A percentile compares a stretch with the other conserved stretches of the same genome.
These are phyloP conservation scores for Urocitellus parryii DNA, from an alignment of 2,113 vertebrate genomes.

Conservation along the genomic window DNA sequence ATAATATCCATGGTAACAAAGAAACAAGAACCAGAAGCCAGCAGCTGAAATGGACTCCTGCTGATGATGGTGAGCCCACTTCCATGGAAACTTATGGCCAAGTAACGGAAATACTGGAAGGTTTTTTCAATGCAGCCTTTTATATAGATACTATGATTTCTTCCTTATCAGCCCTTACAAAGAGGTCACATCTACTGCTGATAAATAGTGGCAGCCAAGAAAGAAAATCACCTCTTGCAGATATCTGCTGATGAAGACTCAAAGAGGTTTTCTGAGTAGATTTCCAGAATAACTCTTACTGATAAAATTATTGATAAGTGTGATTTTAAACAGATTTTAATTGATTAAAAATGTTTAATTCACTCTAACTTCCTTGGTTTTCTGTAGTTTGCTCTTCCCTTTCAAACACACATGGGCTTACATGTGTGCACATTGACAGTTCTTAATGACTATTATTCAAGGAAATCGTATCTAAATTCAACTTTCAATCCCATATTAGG, in stretches of 20 bases:
- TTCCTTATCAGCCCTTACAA: slow-evolving; percentile 2
- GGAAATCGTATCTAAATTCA: slow-evolving; percentile 33
- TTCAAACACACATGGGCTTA: background rate
- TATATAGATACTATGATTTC: background rate
- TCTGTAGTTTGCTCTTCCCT: background rate
- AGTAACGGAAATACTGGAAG: background rate
- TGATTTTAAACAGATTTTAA: slow-evolving; percentile 22
- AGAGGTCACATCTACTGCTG: background rate
- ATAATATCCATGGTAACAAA: slow-evolving; percentile 74
- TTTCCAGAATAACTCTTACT: background rate
- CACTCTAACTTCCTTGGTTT: background rate
- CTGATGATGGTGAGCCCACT: slow-evolving; percentile 53
- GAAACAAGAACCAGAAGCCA: slow-evolving; percentile 72
- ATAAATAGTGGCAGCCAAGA: background rate
- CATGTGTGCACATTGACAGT: background rate
- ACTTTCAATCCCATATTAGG: background rate
- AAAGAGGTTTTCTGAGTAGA: background rate
- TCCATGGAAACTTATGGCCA: slow-evolving; percentile 67
- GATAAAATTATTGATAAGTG: background rate
- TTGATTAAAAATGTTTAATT: background rate
- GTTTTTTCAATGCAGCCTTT: background rate
- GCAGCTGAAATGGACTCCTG: slow-evolving; percentile 28
- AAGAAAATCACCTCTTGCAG: background rate
- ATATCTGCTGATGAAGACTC: background rate
- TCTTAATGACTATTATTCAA: background rate